Evolutionary conservation across 2,797 vertebrate genomes (phyloP), one percentile per base, ranked within the genome.

Genomic region (Amblyopsis hoosieri): DNA sequence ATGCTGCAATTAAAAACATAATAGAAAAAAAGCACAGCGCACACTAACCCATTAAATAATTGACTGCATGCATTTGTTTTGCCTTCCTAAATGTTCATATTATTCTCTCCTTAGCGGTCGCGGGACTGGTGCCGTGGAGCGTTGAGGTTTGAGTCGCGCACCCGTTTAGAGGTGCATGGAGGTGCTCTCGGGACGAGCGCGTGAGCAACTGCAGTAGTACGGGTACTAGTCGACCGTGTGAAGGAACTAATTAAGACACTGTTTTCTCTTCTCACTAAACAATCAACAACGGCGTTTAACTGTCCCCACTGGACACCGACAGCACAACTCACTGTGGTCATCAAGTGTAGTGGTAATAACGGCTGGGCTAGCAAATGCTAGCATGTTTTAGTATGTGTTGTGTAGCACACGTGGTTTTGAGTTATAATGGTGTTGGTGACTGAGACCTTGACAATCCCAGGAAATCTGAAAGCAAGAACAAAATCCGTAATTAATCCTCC

Each of bases 1-100:
- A 71, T 64, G 60, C 69, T 74, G 72, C 70, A 87, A 85, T 87
- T 82, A 29, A 29, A 29, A 29, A 29, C 23, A 29, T 29, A 29
- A 29, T 29, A 81, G 74, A 45, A 62, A 63, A 56, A n/a, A 47
- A 77, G 49, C 52, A 71, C 69, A 85, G 77, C 71, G 68, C 75
- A 69, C 72, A 66, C 79, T 85, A 76, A 85, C 78, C 75, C 75
- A 83, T 83, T 75, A 79, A 83, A 81, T 87, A 89, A 88, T 85
- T 88, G 74, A 72, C 58, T 76, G 82, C 80, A 81, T 84, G 75
- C 78, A 87, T 88, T 89, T 84, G 82, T 88, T 91, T 72, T 84
- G 79, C 83, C 72, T 85, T 75, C 62, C 59, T 80, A 80, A 82
- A 76, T 85, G 7, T 87, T 84, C 66, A 78, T 87, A 85, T 88